Base-by-base conservation (phyloP, 2,888 invertebrate genomes). In the Pyrrhosoma nymphula region DNA sequence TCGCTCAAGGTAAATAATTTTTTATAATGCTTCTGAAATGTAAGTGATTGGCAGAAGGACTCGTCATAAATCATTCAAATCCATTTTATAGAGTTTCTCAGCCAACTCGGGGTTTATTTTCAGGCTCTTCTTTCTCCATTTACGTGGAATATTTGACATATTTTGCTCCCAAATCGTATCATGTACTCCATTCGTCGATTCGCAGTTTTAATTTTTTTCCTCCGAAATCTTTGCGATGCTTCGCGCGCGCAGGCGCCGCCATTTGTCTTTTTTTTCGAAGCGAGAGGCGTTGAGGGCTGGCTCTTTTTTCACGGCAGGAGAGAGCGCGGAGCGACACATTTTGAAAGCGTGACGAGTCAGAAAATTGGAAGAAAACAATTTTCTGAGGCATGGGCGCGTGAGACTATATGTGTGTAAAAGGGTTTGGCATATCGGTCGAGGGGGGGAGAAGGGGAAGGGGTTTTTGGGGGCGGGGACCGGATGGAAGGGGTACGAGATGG, bases 341-440 rank as follows among this genome's bases (percentile, higher is more conserved):
- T 96, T 96, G 96, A 96, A 96, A 95, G 95, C 96, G 96, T 96
- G 96, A 96, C 96, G 96, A 96, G 96, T 95, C 96, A 96, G 96
- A 96, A 96, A 96, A 96, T 96, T 96, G 96, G 96, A 96, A 96
- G 96, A 96, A 96, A 96, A 96, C 96, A 96, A 96, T 96, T 96
- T 96, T 96, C 96, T 96, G 96, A 96, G 96, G 96, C 96, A 96
- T 95, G 95, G 96, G 95, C 95, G 95, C 95, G 90, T 95, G 95
- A 95, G 95, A 95, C 95, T 95, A 95, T 95, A 95, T 95, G 89
- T 95, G 89, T 95, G 95, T 96, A 96, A 96, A 96, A 96, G 96
- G 96, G 96, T 95, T 96, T 96, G 96, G 96, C 96, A 96, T 96
- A 96, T 96, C 95, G 95, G n/a, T n/a, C n/a, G n/a, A n/a, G n/a